Evolutionary conservation across 2,113 vertebrate genomes (phyloP).

Genomic region (Pleuronectes platessa): DNA sequence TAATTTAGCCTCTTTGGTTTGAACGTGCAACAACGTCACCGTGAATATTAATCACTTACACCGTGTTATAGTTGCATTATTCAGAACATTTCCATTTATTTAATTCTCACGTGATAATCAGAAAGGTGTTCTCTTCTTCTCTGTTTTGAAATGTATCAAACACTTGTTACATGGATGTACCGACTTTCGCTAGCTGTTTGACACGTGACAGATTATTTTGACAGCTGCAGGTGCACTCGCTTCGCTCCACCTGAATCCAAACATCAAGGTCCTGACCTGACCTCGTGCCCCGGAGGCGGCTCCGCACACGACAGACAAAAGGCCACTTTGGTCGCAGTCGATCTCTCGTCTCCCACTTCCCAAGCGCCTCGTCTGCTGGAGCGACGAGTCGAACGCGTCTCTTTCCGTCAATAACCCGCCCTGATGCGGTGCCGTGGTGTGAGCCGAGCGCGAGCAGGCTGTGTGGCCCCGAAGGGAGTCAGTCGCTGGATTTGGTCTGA

Average conservation of each 20-base stretch:
- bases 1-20: constrained; percentile 46
- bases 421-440: background rate
- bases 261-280: constrained; percentile 12
- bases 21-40: constrained; percentile 25
- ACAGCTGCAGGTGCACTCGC: constrained; percentile 33
- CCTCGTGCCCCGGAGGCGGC: constrained; percentile 6
- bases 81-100: constrained; percentile 4
- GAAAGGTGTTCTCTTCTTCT: background rate
- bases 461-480: background rate
- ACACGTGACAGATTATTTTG: constrained; percentile 36
- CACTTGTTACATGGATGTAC: background rate
- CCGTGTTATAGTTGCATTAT: constrained; percentile 8
- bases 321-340: constrained; percentile 20
- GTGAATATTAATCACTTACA: constrained; percentile 24
- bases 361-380: background rate
- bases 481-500: background rate
- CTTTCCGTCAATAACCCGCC: constrained; percentile 8
- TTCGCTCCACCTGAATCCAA: constrained; percentile 27
- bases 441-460: background rate
- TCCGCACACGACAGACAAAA: constrained; percentile 28
- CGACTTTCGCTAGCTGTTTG: background rate
- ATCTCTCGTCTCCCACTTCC: constrained; percentile 27
- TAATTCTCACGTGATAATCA: background rate
- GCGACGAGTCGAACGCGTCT: background rate
- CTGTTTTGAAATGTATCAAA: background rate